Conservation (phyloP, 2,797 vertebrate genomes). For the Saguinus oedipus region DNA sequence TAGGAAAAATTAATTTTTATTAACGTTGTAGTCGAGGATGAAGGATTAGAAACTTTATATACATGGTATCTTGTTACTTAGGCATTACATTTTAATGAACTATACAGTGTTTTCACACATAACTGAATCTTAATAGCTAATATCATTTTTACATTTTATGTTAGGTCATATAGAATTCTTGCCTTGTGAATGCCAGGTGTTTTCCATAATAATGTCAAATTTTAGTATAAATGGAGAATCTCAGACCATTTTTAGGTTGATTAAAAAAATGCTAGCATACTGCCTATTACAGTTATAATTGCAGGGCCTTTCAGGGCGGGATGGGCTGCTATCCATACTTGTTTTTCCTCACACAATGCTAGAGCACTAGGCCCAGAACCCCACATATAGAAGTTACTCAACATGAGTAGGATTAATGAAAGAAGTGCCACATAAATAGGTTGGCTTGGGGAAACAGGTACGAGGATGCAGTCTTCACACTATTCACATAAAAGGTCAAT, state of each 20-base stretch:
- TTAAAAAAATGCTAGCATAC: not conserved
- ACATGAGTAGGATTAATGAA: not conserved
- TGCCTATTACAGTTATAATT: no score
- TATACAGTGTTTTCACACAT: not conserved
- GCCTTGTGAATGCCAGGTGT: not conserved
- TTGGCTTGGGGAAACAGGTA: not conserved
- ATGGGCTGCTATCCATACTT: not conserved
- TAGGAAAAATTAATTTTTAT: not conserved
- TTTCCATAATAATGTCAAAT: not conserved
- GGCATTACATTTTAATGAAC: conserved; percentile 6
- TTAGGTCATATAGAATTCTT: not conserved
- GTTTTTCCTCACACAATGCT: not conserved
- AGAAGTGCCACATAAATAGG: rapidly evolving
- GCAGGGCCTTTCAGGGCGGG: not conserved
- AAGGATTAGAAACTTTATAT: not conserved
- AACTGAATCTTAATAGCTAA: not conserved
- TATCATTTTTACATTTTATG: not conserved
- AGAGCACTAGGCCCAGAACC: not conserved
- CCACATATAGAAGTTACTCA: not conserved
- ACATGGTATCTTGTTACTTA: not conserved
- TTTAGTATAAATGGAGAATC: not conserved
- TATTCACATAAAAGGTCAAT: not conserved
- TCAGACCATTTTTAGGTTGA: not conserved
- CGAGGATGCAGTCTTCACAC: not conserved
- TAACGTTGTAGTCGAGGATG: not conserved